Base-by-base conservation (phyloP, 2,113 vertebrate genomes). In the Sinocyclocheilus maitianheensis region DNA sequence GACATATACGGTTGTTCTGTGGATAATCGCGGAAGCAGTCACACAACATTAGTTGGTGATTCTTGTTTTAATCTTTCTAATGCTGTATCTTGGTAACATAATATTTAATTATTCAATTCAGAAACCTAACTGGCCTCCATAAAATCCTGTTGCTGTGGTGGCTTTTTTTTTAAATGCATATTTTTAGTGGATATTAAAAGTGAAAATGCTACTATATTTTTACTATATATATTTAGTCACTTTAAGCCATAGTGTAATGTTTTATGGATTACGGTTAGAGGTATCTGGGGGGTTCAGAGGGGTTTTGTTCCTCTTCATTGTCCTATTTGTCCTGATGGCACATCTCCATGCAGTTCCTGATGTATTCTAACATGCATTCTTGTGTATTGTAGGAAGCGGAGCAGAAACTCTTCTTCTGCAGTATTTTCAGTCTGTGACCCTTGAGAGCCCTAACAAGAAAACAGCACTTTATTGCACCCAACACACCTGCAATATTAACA, bases 61-160 rank as follows among this genome's bases (percentile, higher is more conserved):
- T 48, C 46, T 48, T 48, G 46, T 43, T 43, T 43, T 43, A 84
- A 91, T 93, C 90, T 87, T 18, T 40, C 86, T 91, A 88, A 90
- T 87, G 78, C 63, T 16, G 55, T 93, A 90, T 91, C 86, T 89
- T 77, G 89, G 91, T 92, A 88, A 85, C 78, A 24, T 83, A 84
- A 90, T 86, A 88, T 81, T 77, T 8, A 86, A 85, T 85, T 62
- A 92, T 91, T 89, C 4, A 43, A 91, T 91, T 92, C 85, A 71
- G 88, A 84, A 80, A 8, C 84, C 34, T 30, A 51, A 90, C 89
- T 85, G 84, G 22, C 4, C 37, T 87, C 75, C 10, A 43, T 87
- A 77, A 83, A 89, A 81, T 62, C 13, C 1, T 53, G 67, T 43
- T 71, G 14, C 60, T 63, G n/a, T 40, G 18, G 11, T 34, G 71